phyloP scores from a whole-genome alignment of 2,888 invertebrate species.

The Drosophila formosana region DNA sequence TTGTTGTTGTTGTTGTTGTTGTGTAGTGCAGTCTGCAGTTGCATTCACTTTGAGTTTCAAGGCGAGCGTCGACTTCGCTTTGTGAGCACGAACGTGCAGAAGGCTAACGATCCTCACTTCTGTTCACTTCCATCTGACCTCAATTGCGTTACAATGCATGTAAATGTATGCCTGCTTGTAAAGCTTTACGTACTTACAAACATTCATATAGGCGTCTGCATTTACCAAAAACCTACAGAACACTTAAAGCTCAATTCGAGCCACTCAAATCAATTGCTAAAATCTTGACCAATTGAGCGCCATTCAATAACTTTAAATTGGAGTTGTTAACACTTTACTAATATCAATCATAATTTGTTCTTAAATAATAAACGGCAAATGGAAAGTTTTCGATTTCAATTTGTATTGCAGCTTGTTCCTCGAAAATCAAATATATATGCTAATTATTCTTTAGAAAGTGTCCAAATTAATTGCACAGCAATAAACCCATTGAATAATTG shows the following conservation, averaged over 20 bases:
- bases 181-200: not conserved
- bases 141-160: slow-evolving; percentile 35
- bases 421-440: too few species aligned
- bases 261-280: slow-evolving; percentile 29
- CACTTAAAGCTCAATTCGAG: not conserved
- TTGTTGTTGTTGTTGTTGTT: not conserved
- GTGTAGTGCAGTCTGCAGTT: slow-evolving; percentile 30
- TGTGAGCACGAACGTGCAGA: not conserved
- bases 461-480: too few species aligned
- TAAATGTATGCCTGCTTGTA: slow-evolving; percentile 5
- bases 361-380: not conserved
- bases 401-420: not conserved
- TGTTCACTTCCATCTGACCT: slow-evolving; percentile 26
- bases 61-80: slow-evolving; percentile 4
- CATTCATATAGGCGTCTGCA: not conserved
- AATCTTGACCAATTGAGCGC: not conserved
- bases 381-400: not conserved
- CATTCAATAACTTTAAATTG: not conserved
- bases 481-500: too few species aligned
- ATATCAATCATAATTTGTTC: not conserved
- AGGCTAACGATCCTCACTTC: slow-evolving; percentile 39
- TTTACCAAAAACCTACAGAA: not conserved
- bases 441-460: too few species aligned
- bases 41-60: slow-evolving; percentile 15
- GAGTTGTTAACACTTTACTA: not conserved